These are phyloP conservation scores for Sinocyclocheilus anophthalmus DNA, from an alignment of 2,113 vertebrate genomes.

Conservation along the genomic window DNA sequence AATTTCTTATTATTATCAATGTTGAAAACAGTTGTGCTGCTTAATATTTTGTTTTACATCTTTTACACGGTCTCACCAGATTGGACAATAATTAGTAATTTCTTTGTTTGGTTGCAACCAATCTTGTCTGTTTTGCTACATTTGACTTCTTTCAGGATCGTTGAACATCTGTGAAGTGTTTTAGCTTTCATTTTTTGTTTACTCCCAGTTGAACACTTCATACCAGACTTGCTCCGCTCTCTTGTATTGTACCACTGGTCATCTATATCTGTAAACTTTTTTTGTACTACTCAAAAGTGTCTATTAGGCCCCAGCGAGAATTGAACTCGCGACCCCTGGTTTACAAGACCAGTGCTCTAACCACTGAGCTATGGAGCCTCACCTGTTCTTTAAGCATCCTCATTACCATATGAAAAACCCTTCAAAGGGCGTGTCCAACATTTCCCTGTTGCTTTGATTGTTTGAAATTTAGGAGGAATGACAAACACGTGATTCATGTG, in stretches of 20 bases:
- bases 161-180: background rate
- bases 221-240: background rate
- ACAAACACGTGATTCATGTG: background rate
- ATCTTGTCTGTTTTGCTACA: too few relatives aligned
- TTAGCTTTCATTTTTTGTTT: background rate
- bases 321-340: constrained; percentile 22
- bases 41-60: background rate
- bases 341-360: constrained; percentile 29
- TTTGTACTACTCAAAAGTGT: background rate
- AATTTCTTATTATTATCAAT: background rate
- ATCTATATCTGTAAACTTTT: background rate
- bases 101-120: too few relatives aligned
- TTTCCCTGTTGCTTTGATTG: background rate
- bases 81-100: too few relatives aligned
- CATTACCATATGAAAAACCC: background rate
- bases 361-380: constrained; percentile 31
- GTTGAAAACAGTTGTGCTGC: background rate
- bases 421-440: constrained; percentile 5
- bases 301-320: constrained; percentile 11
- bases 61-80: background rate
- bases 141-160: background rate
- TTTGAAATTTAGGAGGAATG: background rate
- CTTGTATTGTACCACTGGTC: background rate
- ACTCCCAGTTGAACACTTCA: background rate
- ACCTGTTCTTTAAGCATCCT: rapidly evolving